These are phyloP conservation scores for Gouania willdenowi DNA, from an alignment of 2,797 vertebrate species.

Conservation along the genomic window DNA sequence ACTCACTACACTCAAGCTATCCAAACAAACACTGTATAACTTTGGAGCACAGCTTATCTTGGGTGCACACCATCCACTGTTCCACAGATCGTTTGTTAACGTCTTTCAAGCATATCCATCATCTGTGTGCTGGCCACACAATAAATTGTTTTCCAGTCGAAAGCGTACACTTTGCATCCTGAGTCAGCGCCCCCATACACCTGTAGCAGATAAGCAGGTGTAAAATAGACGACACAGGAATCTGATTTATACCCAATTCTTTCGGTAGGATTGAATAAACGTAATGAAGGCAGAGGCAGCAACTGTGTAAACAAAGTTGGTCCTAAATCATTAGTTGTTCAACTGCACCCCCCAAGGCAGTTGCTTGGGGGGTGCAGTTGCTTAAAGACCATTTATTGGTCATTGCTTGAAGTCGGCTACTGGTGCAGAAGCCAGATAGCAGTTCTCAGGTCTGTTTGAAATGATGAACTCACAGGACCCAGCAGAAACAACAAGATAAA, in stretches of 20 bases:
- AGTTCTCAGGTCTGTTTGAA: conserved; percentile 16
- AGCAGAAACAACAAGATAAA: conserved; percentile 18
- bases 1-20: too few species aligned
- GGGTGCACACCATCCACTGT: too few species aligned
- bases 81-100: too few species aligned
- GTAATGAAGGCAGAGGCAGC: conserved; percentile 30
- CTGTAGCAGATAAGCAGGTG: too few species aligned
- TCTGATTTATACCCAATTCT: conserved; percentile 59
- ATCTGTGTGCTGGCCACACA: too few species aligned
- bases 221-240: conserved; percentile 6
- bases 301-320: conserved; percentile 51
- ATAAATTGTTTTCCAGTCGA: too few species aligned
- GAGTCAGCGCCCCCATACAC: too few species aligned
- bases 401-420: conserved; percentile 36
- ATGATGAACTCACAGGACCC: conserved; percentile 8
- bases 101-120: too few species aligned
- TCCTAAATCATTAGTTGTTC: conserved; percentile 55
- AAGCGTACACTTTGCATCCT: too few species aligned
- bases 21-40: too few species aligned
- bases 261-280: conserved; percentile 40
- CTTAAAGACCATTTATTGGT: conserved; percentile 54
- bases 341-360: conserved; percentile 26
- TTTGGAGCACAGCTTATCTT: too few species aligned
- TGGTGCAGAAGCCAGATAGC: conserved; percentile 16
- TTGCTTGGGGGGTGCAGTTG: too few species aligned